A percentile compares a stretch with the other conserved stretches of the same genome.
These are phyloP conservation scores for Tyrophagus putrescentiae DNA, from an alignment of 1,140 invertebrate species.

Conservation along the genomic window DNA sequence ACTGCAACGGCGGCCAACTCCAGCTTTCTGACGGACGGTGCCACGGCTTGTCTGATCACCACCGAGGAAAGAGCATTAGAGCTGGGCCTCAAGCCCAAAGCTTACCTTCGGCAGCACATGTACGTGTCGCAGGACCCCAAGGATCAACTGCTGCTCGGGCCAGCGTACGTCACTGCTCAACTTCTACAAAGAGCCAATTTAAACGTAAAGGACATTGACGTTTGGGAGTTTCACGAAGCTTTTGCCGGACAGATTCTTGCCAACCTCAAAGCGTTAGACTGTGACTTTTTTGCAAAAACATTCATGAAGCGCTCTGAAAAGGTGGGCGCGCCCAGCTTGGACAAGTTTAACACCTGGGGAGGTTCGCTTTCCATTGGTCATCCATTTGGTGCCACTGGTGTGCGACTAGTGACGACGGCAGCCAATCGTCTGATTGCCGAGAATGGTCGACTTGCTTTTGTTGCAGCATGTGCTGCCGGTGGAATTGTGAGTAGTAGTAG, in stretches of 20 bases:
- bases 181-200: conserved; percentile 71
- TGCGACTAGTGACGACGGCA: conserved; percentile 57
- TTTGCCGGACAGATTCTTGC: conserved; percentile 97
- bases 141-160: conserved; percentile 79
- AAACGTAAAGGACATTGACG: conserved; percentile 72
- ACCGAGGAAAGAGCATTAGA: conserved; percentile 47
- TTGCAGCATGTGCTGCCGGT: conserved; percentile 96
- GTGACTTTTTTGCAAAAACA: conserved; percentile 86
- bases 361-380: conserved; percentile 95
- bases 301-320: conserved; percentile 65
- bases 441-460: conserved; percentile 76
- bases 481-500: conserved; percentile 46
- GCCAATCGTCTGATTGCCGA: conserved; percentile 84
- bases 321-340: conserved; percentile 67
- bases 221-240: conserved; percentile 98
- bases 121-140: conserved; percentile 96
- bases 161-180: conserved; percentile 80
- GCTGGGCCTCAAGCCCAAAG: conserved; percentile 45
- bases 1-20: conserved; percentile 94
- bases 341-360: conserved; percentile 93
- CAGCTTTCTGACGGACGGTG: conserved; percentile 91
- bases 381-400: conserved; percentile 94
- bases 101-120: conserved; percentile 48
- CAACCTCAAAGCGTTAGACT: conserved; percentile 93
- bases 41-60: conserved; percentile 89